phyloP scores from a whole-genome alignment of 2,888 invertebrate species.

The Thelaira solivaga region DNA sequence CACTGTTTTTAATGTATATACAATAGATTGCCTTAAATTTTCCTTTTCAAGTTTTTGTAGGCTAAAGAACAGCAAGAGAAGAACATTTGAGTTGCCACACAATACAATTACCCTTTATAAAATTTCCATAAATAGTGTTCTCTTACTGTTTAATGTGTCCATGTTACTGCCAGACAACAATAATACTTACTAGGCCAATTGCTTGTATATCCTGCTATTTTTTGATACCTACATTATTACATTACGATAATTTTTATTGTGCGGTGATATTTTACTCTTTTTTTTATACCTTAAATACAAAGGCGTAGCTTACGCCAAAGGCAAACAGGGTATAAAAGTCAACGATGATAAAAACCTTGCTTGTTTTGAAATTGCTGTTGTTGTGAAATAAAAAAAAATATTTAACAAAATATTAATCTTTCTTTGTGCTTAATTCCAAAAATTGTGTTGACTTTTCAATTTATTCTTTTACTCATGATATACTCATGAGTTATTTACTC shows the following conservation, averaged over 20 bases:
- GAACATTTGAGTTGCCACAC: slow-evolving; percentile 24
- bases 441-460: no score
- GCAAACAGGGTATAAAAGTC: neutral
- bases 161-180: neutral
- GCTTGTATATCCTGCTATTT: slow-evolving; percentile 57
- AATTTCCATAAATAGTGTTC: slow-evolving; percentile 4
- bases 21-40: slow-evolving; percentile 40
- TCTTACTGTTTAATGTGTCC: neutral
- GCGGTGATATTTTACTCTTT: slow-evolving; percentile 70
- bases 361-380: no score
- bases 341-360: no score
- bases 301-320: neutral
- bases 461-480: no score
- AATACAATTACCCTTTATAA: slow-evolving; percentile 51
- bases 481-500: no score
- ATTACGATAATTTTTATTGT: slow-evolving; percentile 76
- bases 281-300: slow-evolving; percentile 9
- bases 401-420: no score
- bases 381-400: no score
- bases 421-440: no score
- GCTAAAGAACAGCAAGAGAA: slow-evolving; percentile 18
- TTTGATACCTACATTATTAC: slow-evolving; percentile 70
- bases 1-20: slow-evolving; percentile 24
- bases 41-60: slow-evolving; percentile 7
- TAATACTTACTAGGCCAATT: slow-evolving; percentile 35